phyloP scores from a whole-genome alignment of 2,888 invertebrate genomes.

The Phania funesta region DNA sequence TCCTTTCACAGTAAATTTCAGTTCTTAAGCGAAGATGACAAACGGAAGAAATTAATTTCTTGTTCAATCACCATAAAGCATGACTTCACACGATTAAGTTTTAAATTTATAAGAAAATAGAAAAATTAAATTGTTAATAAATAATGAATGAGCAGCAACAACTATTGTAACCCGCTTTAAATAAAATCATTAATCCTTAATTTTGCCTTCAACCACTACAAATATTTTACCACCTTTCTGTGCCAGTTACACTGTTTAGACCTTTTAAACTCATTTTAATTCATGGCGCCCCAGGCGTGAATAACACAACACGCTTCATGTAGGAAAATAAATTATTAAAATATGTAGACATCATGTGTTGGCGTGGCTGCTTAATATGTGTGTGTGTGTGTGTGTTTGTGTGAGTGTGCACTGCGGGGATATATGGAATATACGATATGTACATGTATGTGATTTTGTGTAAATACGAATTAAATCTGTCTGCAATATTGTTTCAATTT shows the following conservation, averaged over 20 bases:
- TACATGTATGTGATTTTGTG: background rate
- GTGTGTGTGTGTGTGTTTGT: background rate
- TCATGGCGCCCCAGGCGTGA: constrained; percentile 59
- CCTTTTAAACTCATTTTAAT: constrained; percentile 46
- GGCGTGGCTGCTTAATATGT: too few relatives aligned
- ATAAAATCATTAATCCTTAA: background rate
- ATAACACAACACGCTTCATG: constrained; percentile 54
- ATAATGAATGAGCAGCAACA: background rate
- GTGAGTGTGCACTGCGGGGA: background rate
- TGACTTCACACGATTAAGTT: constrained; percentile 60
- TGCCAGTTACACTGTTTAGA: constrained; percentile 11
- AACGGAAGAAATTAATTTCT: constrained; percentile 58
- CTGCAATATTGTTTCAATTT: constrained; percentile 53
- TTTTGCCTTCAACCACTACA: background rate
- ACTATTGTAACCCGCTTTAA: background rate
- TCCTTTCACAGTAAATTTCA: constrained; percentile 59
- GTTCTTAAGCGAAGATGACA: constrained; percentile 15
- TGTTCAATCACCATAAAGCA: constrained; percentile 53
- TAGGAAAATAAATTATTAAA: constrained; percentile 63
- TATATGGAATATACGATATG: too few relatives aligned
- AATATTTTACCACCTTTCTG: background rate
- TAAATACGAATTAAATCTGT: background rate
- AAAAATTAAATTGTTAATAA: background rate
- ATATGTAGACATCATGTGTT: constrained; percentile 5
- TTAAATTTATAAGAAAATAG: constrained; percentile 7